phyloP scores from a whole-genome alignment of 2,797 vertebrate genomes.

The Zalophus californianus region DNA sequence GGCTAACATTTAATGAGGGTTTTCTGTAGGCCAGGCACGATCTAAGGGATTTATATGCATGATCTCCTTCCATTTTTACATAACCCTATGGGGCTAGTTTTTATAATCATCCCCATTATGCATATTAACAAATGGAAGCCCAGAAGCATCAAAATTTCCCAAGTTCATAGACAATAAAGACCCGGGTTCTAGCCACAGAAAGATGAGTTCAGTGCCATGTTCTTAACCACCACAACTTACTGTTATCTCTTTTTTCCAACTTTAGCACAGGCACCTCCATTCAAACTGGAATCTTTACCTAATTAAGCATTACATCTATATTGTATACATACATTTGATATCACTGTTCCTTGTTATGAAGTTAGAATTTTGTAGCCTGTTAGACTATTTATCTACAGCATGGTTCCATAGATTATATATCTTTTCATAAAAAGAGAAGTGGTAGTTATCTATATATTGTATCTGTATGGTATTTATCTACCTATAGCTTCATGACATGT shows the following conservation, averaged over 20 bases:
- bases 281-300: conserved; percentile 4
- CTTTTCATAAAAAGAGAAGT: neutral
- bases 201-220: neutral
- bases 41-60: neutral
- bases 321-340: neutral
- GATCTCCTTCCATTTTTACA: neutral
- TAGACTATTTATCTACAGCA: neutral
- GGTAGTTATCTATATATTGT: neutral
- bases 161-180: neutral
- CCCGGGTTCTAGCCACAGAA: neutral
- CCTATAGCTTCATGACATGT: neutral
- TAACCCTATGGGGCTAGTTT: neutral
- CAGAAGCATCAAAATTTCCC: neutral
- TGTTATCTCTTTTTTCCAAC: neutral
- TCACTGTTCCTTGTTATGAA: neutral
- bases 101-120: neutral
- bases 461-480: neutral
- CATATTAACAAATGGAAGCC: neutral
- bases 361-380: neutral
- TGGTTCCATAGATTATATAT: neutral
- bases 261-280: neutral
- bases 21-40: neutral
- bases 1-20: neutral
- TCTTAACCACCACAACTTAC: neutral
- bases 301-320: neutral